These are phyloP conservation scores for Tetramorium bicarinatum DNA, from an alignment of 2,888 invertebrate genomes.

Conservation along the genomic window DNA sequence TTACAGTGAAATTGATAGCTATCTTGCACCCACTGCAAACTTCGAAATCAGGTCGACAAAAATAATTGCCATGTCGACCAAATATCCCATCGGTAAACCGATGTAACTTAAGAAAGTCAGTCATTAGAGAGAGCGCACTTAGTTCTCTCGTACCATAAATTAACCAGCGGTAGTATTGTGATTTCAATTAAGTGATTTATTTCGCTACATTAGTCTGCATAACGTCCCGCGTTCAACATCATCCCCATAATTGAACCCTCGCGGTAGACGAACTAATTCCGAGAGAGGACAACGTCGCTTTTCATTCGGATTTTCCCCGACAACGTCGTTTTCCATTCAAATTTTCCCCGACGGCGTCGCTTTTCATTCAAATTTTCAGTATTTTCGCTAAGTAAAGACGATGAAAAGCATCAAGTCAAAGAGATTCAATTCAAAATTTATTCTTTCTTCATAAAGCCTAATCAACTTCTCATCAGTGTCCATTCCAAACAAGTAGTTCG, in stretches of 20 bases:
- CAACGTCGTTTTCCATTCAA: slow-evolving; percentile 20
- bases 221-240: slow-evolving; percentile 22
- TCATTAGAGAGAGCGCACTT: slow-evolving; percentile 31
- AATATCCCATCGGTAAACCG: slow-evolving; percentile 21
- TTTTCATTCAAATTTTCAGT: slow-evolving; percentile 15
- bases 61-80: slow-evolving; percentile 43
- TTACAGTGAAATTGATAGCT: slow-evolving; percentile 38
- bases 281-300: background rate
- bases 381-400: slow-evolving; percentile 14
- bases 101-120: slow-evolving; percentile 48
- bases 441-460: background rate
- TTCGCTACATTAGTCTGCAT: slow-evolving; percentile 23
- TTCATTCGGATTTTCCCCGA: slow-evolving; percentile 39
- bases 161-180: slow-evolving; percentile 30
- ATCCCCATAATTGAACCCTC: slow-evolving; percentile 21
- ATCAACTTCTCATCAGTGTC: background rate
- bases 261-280: slow-evolving; percentile 26
- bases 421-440: slow-evolving; percentile 2
- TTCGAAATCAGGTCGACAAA: slow-evolving; percentile 35
- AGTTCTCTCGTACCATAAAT: slow-evolving; percentile 10
- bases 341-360: slow-evolving; percentile 1
- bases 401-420: background rate
- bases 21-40: slow-evolving; percentile 19
- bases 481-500: background rate
- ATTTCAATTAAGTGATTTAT: slow-evolving; percentile 54